phyloP scores from a whole-genome alignment of 2,113 vertebrate genomes.

The Sinocyclocheilus rhinocerous region DNA sequence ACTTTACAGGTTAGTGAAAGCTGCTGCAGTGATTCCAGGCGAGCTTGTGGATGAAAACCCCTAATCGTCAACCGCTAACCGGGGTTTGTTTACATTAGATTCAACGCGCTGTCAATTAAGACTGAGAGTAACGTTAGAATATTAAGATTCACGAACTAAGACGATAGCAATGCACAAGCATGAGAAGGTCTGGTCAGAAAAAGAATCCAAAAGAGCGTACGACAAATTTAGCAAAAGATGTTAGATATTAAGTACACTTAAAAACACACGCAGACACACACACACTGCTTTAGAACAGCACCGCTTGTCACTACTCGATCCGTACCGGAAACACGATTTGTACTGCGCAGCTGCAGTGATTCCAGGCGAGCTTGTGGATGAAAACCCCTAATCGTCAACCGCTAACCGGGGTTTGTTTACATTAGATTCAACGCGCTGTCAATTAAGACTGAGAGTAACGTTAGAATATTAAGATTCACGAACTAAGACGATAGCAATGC shows the following conservation, averaged over 20 bases:
- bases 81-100: slow-evolving; percentile 35
- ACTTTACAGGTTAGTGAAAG: not conserved
- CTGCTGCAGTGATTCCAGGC: not conserved
- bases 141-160: not conserved
- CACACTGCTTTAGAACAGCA: not conserved
- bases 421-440: slow-evolving; percentile 18
- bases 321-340: too few species aligned
- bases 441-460: not conserved
- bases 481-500: not conserved
- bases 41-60: not conserved
- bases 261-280: slow-evolving; percentile 19
- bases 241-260: slow-evolving; percentile 26
- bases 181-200: not conserved
- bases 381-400: not conserved
- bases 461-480: not conserved
- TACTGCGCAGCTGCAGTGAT: slow-evolving; percentile 2
- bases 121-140: not conserved
- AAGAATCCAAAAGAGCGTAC: not conserved
- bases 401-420: slow-evolving; percentile 30
- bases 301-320: too few species aligned
- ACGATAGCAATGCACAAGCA: not conserved
- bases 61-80: not conserved
- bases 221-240: not conserved
- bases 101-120: slow-evolving; percentile 19
- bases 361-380: not conserved